phyloP scores from a whole-genome alignment of 2,113 vertebrate species.

The Gambusia affinis region DNA sequence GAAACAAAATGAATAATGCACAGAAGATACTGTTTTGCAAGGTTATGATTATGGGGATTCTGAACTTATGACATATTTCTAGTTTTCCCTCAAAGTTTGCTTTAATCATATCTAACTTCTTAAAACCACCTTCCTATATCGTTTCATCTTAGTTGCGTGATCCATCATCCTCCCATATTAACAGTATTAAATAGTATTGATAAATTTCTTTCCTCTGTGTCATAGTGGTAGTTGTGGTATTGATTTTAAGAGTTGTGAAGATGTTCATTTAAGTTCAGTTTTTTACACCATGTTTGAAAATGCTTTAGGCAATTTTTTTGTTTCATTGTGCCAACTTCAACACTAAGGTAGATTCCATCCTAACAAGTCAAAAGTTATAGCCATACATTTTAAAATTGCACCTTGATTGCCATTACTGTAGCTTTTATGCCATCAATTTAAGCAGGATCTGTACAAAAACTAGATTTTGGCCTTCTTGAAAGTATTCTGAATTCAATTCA shows the following conservation, averaged over 20 bases:
- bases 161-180: too few relatives aligned
- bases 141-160: too few relatives aligned
- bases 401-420: background rate
- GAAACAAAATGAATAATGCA: background rate
- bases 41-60: background rate
- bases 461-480: conserved; percentile 30
- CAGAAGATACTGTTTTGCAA: background rate
- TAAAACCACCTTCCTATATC: too few relatives aligned
- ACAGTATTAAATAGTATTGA: too few relatives aligned
- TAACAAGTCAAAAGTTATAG: conserved; percentile 10
- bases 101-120: background rate
- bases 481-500: conserved; percentile 41
- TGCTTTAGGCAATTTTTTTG: background rate
- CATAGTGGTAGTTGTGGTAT: too few relatives aligned
- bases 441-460: conserved; percentile 19
- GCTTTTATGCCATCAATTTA: conserved; percentile 4
- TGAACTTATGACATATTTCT: too few relatives aligned
- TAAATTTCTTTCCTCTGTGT: too few relatives aligned
- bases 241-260: too few relatives aligned
- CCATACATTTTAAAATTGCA: conserved; percentile 6
- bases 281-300: too few relatives aligned
- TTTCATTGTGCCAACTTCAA: background rate
- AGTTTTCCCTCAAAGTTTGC: too few relatives aligned
- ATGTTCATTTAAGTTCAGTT: too few relatives aligned
- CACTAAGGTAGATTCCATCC: background rate